Base-by-base conservation (phyloP, 2,797 vertebrate species). In the Toxotes lorentzi region DNA sequence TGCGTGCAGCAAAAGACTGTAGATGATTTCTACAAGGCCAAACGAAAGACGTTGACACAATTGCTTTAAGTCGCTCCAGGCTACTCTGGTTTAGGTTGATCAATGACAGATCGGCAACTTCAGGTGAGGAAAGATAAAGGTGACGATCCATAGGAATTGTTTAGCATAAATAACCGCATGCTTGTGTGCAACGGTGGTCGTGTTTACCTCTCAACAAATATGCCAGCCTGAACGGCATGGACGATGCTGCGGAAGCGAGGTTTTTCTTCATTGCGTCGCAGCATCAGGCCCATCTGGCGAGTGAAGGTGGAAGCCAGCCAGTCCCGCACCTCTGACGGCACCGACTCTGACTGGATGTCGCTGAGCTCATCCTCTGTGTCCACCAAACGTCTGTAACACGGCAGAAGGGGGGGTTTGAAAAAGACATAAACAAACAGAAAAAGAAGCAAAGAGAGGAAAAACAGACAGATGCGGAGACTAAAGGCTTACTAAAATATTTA, bases 241-340 rank as follows among this genome's bases (percentile, higher is more conserved):
- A 99, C 98, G 0, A 99, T 99, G 94, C 96, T 99, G 79, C 97
- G 96, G 91, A 99, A 99, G 4, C 97, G 93, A 0, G 97, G 98
- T 56, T 99, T 99, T 86, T 99, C 98, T 67, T 99, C 98, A 0
- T 95, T 97, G 60, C 96, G 95, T 56, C 96, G 96, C 62, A 99
- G 95, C 97, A 99, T 99, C 94, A 99, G 93, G 35, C 98, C 98
- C 98, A 99, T 99, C 94, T 99, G 98, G 24, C 97, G 92, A 0
- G 98, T 99, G 89, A 99, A 99, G 82, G 98, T 99, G 87, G 98
- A 97, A 79, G 98, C 98, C 94, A 99, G 94, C 98, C 98, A 99
- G 82, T 99, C 98, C 50, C 97, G 96, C 79, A 99, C 98, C 89
- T 99, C 98, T 0, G 97, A 99, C 24, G 98, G 98, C 79, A 99